A percentile compares a stretch with the other conserved stretches of the same genome.
Conservation (phyloP, 2,113 vertebrate genomes). For the Romanogobio albipinnatus region DNA sequence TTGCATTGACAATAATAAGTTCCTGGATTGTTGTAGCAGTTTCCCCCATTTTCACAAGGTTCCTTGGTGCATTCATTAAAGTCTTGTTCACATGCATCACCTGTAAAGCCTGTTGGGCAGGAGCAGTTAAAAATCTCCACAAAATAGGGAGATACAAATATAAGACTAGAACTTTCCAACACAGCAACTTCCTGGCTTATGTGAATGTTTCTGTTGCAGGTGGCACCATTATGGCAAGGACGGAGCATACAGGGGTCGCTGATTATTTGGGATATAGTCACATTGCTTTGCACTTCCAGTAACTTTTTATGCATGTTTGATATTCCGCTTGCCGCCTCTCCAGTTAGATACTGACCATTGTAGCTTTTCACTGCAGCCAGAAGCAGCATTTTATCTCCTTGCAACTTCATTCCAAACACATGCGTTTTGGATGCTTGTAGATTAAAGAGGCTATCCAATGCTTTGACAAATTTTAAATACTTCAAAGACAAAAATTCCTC, state of each 20-base stretch:
- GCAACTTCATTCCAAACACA: constrained; percentile 75
- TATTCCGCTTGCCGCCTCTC: constrained; percentile 70
- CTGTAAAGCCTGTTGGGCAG: constrained; percentile 69
- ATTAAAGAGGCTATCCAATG: constrained; percentile 76
- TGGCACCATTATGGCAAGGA: constrained; percentile 73
- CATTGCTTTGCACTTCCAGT: constrained; percentile 72
- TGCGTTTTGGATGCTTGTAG: constrained; percentile 78
- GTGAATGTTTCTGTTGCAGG: constrained; percentile 72
- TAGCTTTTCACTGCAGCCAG: constrained; percentile 75
- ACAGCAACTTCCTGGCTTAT: constrained; percentile 69
- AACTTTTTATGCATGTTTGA: constrained; percentile 71
- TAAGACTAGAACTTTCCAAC: constrained; percentile 71
- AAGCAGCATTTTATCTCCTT: constrained; percentile 69
- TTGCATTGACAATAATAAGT: constrained; percentile 72
- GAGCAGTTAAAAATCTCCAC: constrained; percentile 72
- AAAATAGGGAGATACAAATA: constrained; percentile 75
- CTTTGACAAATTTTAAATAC: constrained; percentile 76
- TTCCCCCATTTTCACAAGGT: constrained; percentile 71
- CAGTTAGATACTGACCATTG: constrained; percentile 73
- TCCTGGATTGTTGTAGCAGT: constrained; percentile 73
- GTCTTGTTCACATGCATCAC: constrained; percentile 73
- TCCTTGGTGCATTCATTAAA: constrained; percentile 71
- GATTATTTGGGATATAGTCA: constrained; percentile 73
- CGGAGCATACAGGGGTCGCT: constrained; percentile 71
- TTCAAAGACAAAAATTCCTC: constrained; percentile 73